Evolutionary conservation across 2,888 invertebrate genomes (phyloP).

Genomic region (Drosophila affinis): DNA sequence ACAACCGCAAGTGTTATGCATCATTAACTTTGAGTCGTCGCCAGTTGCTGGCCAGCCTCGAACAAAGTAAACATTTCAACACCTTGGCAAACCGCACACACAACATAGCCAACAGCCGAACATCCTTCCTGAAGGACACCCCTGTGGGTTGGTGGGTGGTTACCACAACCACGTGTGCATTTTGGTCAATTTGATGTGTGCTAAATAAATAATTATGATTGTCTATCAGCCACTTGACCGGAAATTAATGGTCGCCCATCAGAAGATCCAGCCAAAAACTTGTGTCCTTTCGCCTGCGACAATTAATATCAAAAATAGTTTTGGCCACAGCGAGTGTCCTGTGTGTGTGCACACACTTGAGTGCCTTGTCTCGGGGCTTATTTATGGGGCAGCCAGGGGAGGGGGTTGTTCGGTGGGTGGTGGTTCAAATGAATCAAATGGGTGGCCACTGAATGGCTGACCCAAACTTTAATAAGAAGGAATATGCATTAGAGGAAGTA

Average conservation of each 20-base stretch:
- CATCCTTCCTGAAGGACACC: background rate
- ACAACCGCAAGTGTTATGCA: constrained; percentile 69
- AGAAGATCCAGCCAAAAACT: constrained; percentile 24
- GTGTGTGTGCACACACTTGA: constrained; percentile 69
- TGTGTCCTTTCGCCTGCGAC: constrained; percentile 43
- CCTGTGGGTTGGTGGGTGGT: background rate
- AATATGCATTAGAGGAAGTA: constrained; percentile 26
- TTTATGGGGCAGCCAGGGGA: constrained; percentile 52
- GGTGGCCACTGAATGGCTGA: constrained; percentile 11
- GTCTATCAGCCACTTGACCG: constrained; percentile 75
- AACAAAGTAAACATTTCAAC: constrained; percentile 77
- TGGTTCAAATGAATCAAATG: constrained; percentile 3
- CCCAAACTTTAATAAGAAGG: constrained; percentile 25
- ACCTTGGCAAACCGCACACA: constrained; percentile 72
- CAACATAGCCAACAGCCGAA: constrained; percentile 48
- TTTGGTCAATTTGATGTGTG: constrained; percentile 68
- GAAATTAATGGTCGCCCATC: constrained; percentile 71
- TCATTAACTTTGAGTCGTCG: constrained; percentile 75
- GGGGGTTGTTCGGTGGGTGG: too few species aligned
- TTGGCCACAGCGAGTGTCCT: constrained; percentile 26
- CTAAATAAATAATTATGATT: constrained; percentile 79
- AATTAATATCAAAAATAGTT: constrained; percentile 76
- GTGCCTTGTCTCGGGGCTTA: constrained; percentile 61
- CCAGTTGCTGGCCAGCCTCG: constrained; percentile 43
- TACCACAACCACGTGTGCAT: constrained; percentile 61